phyloP scores from a whole-genome alignment of 2,113 vertebrate species.

The Anas platyrhynchos region DNA sequence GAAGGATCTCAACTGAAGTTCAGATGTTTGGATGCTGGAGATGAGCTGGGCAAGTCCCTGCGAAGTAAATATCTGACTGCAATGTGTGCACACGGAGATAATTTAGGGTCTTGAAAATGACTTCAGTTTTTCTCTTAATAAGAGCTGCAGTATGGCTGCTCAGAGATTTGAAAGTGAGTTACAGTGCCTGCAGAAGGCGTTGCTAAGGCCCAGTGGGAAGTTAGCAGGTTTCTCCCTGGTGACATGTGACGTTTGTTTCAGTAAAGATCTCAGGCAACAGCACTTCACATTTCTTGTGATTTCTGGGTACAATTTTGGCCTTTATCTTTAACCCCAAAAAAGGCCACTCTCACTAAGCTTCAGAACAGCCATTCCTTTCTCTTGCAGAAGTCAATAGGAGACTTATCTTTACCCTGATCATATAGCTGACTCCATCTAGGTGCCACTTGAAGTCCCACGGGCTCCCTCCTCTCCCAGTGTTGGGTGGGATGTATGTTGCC shows the following conservation, averaged over 20 bases:
- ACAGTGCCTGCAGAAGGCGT: background rate
- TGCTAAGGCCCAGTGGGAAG: background rate
- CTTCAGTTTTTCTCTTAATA: background rate
- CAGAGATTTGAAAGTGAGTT: background rate
- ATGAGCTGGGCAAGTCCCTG: background rate
- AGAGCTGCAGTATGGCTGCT: background rate
- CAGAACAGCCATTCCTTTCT: background rate
- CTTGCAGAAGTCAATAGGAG: background rate
- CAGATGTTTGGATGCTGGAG: no score
- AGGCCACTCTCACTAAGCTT: fast-evolving
- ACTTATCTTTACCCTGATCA: background rate
- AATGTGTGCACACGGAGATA: no score
- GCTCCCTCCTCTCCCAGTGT: background rate
- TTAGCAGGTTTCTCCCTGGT: background rate
- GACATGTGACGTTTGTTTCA: background rate
- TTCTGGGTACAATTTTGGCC: background rate
- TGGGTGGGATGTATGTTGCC: background rate
- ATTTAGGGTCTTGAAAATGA: background rate
- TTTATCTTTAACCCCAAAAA: background rate
- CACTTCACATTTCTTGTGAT: background rate
- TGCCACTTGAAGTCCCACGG: fast-evolving
- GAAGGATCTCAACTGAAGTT: background rate
- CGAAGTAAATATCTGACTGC: background rate
- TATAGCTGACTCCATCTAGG: background rate
- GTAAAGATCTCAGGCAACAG: background rate